phyloP scores from a whole-genome alignment of 2,888 invertebrate genomes.

The Hipparchia sbordonii region DNA sequence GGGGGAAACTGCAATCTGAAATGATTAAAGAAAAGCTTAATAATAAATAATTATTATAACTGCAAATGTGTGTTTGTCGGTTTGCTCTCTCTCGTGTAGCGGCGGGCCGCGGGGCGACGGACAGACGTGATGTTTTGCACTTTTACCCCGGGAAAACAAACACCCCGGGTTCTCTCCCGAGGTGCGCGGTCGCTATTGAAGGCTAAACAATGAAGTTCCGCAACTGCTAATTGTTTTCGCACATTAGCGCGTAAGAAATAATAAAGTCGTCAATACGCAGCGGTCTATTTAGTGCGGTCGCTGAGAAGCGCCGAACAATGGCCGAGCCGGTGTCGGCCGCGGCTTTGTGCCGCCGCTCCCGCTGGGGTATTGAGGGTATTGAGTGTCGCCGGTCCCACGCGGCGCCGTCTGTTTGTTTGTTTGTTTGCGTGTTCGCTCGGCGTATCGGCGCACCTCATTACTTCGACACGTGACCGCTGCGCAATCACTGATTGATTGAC shows the following conservation, averaged over 20 bases:
- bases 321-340: no score
- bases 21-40: no score
- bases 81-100: no score
- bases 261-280: neutral
- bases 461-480: conserved; percentile 61
- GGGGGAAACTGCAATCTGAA: no score
- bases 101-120: no score
- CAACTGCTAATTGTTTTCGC: neutral
- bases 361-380: neutral
- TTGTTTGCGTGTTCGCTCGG: conserved; percentile 53
- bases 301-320: no score
- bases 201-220: neutral
- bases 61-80: no score
- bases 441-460: conserved; percentile 51
- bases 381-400: neutral
- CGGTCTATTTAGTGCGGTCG: neutral
- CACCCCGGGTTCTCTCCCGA: no score
- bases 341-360: neutral
- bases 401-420: neutral
- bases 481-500: conserved; percentile 49
- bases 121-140: no score
- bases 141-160: no score
- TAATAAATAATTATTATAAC: no score
- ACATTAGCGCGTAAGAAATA: neutral
- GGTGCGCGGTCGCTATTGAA: neutral